These are phyloP conservation scores for Ectemnius lituratus DNA, from an alignment of 2,888 invertebrate species.

Conservation along the genomic window DNA sequence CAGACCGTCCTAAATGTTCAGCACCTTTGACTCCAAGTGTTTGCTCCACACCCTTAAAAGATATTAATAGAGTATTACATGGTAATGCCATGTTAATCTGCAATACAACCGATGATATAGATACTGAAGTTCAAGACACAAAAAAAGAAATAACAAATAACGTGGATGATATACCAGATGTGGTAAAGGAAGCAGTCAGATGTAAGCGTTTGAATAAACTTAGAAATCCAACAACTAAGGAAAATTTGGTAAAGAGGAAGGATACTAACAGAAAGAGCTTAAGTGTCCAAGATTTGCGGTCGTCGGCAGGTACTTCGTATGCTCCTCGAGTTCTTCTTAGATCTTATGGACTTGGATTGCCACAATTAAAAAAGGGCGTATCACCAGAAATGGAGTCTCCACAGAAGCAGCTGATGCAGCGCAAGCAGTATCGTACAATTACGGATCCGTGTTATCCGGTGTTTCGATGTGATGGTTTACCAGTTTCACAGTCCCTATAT, in stretches of 20 bases:
- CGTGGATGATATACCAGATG: slow-evolving; percentile 75
- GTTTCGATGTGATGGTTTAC: slow-evolving; percentile 86
- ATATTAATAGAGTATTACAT: slow-evolving; percentile 85
- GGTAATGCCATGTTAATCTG: slow-evolving; percentile 87
- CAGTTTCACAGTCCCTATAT: slow-evolving; percentile 86
- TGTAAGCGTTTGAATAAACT: slow-evolving; percentile 75
- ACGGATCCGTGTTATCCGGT: slow-evolving; percentile 89
- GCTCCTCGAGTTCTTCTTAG: slow-evolving; percentile 81
- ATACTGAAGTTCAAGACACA: slow-evolving; percentile 33
- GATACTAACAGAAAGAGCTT: slow-evolving; percentile 73
- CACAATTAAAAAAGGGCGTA: slow-evolving; percentile 70
- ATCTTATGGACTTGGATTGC: slow-evolving; percentile 79
- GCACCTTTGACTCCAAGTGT: slow-evolving; percentile 83
- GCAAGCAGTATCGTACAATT: slow-evolving; percentile 83
- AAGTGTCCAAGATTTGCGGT: slow-evolving; percentile 84
- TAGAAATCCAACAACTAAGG: slow-evolving; percentile 61
- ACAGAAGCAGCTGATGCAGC: slow-evolving; percentile 70
- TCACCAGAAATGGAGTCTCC: slow-evolving; percentile 63
- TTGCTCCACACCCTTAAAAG: slow-evolving; percentile 88
- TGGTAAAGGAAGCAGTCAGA: slow-evolving; percentile 77
- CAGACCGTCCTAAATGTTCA: slow-evolving; percentile 54
- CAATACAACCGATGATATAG: slow-evolving; percentile 76
- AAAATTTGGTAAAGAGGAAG: slow-evolving; percentile 57
- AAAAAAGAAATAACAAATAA: slow-evolving; percentile 51
- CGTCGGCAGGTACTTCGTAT: slow-evolving; percentile 80